A percentile compares a stretch with the other conserved stretches of the same genome.
Evolutionary conservation across 2,888 invertebrate genomes (phyloP).

Genomic region (Acronicta leporina): DNA sequence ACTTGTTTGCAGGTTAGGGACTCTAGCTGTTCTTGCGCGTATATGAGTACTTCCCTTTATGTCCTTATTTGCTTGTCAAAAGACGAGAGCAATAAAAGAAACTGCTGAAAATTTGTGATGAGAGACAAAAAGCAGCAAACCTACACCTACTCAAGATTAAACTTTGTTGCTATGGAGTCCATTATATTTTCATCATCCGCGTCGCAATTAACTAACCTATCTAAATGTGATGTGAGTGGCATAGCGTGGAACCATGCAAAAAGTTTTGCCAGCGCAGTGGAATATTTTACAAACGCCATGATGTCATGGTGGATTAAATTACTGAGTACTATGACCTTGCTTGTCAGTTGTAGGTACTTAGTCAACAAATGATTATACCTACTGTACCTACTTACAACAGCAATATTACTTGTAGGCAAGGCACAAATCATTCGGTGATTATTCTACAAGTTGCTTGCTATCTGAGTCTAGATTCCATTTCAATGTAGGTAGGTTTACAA

Average conservation of each 20-base stretch:
- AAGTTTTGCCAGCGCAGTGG: constrained; percentile 75
- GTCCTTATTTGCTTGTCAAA: too few species aligned
- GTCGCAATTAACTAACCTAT: constrained; percentile 49
- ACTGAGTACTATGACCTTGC: constrained; percentile 81
- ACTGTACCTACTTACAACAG: constrained; percentile 23
- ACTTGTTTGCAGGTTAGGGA: too few species aligned
- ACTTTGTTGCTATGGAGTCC: constrained; percentile 44
- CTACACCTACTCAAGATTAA: neutral
- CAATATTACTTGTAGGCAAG: constrained; percentile 27
- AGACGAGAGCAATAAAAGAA: too few species aligned
- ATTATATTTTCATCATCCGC: constrained; percentile 22
- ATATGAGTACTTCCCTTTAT: too few species aligned
- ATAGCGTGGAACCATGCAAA: constrained; percentile 70
- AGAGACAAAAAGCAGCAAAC: too few species aligned
- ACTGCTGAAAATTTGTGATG: neutral
- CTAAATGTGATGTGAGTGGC: constrained; percentile 53
- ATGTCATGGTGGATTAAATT: constrained; percentile 87
- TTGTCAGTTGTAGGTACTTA: constrained; percentile 68
- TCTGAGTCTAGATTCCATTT: constrained; percentile 23
- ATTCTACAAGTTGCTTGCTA: constrained; percentile 15
- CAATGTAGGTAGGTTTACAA: constrained; percentile 11
- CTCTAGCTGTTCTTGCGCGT: too few species aligned
- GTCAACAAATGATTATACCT: constrained; percentile 47
- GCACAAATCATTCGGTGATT: constrained; percentile 18
- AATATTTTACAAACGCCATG: constrained; percentile 84